These are phyloP conservation scores for Microctenopoma stevenorrisi DNA, from an alignment of 2,797 vertebrate species.

Conservation along the genomic window DNA sequence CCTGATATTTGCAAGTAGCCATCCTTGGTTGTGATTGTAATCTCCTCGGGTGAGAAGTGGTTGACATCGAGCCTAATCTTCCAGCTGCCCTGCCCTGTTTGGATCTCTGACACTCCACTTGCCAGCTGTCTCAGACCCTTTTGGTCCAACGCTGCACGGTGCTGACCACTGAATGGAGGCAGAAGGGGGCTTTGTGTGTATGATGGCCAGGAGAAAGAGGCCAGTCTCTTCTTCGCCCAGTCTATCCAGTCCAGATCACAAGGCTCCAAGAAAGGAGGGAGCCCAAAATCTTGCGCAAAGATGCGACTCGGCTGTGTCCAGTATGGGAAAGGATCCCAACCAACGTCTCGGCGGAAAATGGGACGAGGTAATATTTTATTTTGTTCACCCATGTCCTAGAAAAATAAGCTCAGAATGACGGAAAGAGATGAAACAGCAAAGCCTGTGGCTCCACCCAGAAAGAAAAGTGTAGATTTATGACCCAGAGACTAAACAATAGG, in stretches of 20 bases:
- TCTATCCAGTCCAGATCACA: constrained; percentile 78
- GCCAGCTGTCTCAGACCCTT: constrained; percentile 41
- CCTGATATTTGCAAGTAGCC: constrained; percentile 83
- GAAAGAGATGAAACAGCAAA: constrained; percentile 27
- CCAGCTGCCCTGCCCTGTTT: constrained; percentile 72
- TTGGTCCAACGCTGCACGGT: not conserved
- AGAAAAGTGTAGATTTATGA: constrained; percentile 51
- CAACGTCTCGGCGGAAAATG: constrained; percentile 75
- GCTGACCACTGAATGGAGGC: constrained; percentile 47
- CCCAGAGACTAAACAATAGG: constrained; percentile 30
- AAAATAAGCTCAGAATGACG: constrained; percentile 28
- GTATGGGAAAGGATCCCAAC: constrained; percentile 78
- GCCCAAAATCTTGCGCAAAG: constrained; percentile 75
- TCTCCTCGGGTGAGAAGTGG: constrained; percentile 80
- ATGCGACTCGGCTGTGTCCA: constrained; percentile 75
- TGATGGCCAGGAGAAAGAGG: constrained; percentile 67
- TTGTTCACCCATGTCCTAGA: constrained; percentile 71
- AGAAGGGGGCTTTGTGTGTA: constrained; percentile 60
- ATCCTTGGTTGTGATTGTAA: constrained; percentile 76
- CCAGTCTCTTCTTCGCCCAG: constrained; percentile 77
- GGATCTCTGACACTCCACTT: constrained; percentile 74
- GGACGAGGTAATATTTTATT: constrained; percentile 73
- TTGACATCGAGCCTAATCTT: constrained; percentile 80
- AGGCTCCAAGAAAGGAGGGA: constrained; percentile 78
- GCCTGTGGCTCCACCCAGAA: constrained; percentile 40